Conservation (phyloP, 2,888 invertebrate species). For the Epirrhoe alternata region DNA sequence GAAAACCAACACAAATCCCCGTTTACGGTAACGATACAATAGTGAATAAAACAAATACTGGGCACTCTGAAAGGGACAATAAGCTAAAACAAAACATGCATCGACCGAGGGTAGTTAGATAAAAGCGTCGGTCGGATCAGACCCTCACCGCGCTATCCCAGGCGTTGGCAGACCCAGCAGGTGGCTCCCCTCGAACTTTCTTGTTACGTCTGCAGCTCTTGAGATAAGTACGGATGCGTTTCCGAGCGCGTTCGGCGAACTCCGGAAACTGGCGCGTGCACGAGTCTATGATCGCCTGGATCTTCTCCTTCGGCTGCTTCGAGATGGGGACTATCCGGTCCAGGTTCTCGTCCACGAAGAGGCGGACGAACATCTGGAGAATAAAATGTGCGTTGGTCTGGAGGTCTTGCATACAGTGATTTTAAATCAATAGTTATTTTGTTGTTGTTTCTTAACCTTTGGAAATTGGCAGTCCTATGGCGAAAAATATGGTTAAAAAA, state of each 20-base stretch:
- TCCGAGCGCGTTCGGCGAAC: conserved; percentile 97
- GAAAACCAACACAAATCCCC: no score
- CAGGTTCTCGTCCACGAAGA: conserved; percentile 98
- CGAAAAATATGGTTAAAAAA: no score
- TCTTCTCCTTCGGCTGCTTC: conserved; percentile 98
- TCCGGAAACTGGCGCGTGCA: conserved; percentile 98
- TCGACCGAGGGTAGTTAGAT: conserved; percentile 21
- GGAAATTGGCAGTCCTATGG: no score
- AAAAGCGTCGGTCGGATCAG: conserved; percentile 61
- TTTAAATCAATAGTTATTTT: no score
- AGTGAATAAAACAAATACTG: no score
- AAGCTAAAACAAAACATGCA: no score
- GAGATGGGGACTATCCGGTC: conserved; percentile 98
- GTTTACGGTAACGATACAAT: no score
- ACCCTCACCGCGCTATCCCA: conserved; percentile 95
- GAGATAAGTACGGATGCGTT: conserved; percentile 96
- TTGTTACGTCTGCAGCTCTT: conserved; percentile 98
- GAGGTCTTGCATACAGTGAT: no score
- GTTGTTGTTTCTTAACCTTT: no score
- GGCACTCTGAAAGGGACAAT: no score
- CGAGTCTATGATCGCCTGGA: conserved; percentile 98
- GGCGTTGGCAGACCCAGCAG: conserved; percentile 82
- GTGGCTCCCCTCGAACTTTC: conserved; percentile 92
- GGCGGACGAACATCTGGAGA: conserved; percentile 96
- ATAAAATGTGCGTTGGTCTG: background rate